phyloP scores from a whole-genome alignment of 2,113 vertebrate genomes.

The Bombycilla garrulus region DNA sequence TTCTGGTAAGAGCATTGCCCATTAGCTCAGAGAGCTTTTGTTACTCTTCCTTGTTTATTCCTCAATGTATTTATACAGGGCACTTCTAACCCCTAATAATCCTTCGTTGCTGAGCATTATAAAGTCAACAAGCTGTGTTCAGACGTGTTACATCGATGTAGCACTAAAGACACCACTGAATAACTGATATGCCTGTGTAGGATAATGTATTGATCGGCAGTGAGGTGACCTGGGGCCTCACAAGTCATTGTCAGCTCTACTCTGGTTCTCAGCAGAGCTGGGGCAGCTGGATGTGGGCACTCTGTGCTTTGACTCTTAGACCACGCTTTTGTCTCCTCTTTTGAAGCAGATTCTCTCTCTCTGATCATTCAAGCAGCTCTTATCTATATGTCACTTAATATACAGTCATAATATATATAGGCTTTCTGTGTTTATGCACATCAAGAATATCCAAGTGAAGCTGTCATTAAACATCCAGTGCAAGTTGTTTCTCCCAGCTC shows the following conservation, averaged over 20 bases:
- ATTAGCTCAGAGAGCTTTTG: neutral
- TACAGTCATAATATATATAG: neutral
- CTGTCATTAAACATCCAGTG: neutral
- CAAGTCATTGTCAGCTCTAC: neutral
- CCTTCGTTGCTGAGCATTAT: neutral
- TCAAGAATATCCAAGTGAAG: neutral
- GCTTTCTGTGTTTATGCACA: neutral
- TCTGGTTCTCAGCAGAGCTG: neutral
- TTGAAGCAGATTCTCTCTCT: neutral
- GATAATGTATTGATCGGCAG: neutral
- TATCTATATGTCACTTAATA: neutral
- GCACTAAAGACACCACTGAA: neutral
- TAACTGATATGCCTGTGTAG: neutral
- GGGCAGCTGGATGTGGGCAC: neutral
- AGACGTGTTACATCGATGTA: neutral
- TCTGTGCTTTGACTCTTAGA: neutral
- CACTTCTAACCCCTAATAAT: neutral
- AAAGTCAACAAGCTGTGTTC: neutral
- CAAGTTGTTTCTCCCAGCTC: neutral
- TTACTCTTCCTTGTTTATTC: neutral
- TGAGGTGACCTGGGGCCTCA: neutral
- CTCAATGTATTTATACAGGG: neutral
- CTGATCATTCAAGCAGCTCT: neutral
- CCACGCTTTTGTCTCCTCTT: neutral
- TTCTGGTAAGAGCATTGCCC: neutral